Conservation (phyloP, 2,113 vertebrate genomes). For the Ranitomeya variabilis region DNA sequence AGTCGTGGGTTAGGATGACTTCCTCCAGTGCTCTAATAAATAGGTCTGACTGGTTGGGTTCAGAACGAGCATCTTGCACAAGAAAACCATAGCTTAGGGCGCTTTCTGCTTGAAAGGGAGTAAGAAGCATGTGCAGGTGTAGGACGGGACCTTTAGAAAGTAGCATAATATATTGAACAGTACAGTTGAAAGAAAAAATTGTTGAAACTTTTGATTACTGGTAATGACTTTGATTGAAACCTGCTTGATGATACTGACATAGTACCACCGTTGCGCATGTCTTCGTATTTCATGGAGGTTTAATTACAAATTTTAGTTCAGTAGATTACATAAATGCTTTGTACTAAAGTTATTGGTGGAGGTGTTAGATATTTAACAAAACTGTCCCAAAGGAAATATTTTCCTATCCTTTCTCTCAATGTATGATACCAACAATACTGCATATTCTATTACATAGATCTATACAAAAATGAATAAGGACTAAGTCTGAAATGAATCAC, state of each 20-base stretch:
- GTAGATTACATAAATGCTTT: not conserved
- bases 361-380: too few relatives aligned
- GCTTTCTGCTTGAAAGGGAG: not conserved
- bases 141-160: not conserved
- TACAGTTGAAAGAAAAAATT: not conserved
- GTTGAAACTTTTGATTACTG: not conserved
- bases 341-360: too few relatives aligned
- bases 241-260: conserved; percentile 9
- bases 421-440: too few relatives aligned
- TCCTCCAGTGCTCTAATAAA: not conserved
- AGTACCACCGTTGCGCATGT: not conserved
- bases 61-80: not conserved
- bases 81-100: not conserved
- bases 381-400: too few relatives aligned
- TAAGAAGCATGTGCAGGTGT: not conserved
- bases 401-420: too few relatives aligned
- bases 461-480: too few relatives aligned
- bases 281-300: not conserved
- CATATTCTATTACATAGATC: too few relatives aligned
- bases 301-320: not conserved
- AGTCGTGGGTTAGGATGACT: not conserved
- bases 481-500: too few relatives aligned
- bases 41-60: not conserved
- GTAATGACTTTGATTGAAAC: too few relatives aligned
- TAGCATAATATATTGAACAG: not conserved